phyloP scores from a whole-genome alignment of 1,140 invertebrate species.

The Armadillidium nasatum region DNA sequence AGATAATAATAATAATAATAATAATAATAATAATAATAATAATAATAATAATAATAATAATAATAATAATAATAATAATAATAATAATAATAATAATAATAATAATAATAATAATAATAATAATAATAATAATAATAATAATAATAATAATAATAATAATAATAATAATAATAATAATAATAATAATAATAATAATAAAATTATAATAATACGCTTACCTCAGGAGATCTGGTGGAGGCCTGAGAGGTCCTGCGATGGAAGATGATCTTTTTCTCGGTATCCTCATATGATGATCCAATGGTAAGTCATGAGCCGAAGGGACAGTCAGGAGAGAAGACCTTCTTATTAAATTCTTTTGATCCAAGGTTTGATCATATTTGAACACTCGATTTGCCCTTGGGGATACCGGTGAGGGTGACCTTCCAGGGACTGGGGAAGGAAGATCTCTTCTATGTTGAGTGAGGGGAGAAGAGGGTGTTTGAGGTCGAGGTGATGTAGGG shows the following conservation, averaged over 20 bases:
- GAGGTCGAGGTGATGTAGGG: background rate
- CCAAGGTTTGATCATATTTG: conserved; percentile 6
- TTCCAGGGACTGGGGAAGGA: background rate
- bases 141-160: no score
- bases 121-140: no score
- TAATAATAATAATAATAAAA: no score
- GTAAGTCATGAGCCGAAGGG: background rate
- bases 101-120: no score
- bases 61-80: no score
- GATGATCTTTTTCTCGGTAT: conserved; percentile 2
- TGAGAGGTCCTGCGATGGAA: background rate
- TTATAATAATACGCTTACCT: background rate
- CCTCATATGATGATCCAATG: background rate
- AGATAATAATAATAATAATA: no score
- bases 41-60: no score
- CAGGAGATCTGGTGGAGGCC: conserved; percentile 11
- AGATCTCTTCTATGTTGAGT: background rate
- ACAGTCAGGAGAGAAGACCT: conserved; percentile 14
- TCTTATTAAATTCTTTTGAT: conserved; percentile 10
- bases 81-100: no score
- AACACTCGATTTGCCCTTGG: background rate
- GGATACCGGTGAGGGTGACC: conserved; percentile 13
- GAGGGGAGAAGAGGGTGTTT: background rate
- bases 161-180: no score
- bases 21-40: no score